Conservation (phyloP, 1,140 invertebrate genomes). For the Drosophila guanche region DNA sequence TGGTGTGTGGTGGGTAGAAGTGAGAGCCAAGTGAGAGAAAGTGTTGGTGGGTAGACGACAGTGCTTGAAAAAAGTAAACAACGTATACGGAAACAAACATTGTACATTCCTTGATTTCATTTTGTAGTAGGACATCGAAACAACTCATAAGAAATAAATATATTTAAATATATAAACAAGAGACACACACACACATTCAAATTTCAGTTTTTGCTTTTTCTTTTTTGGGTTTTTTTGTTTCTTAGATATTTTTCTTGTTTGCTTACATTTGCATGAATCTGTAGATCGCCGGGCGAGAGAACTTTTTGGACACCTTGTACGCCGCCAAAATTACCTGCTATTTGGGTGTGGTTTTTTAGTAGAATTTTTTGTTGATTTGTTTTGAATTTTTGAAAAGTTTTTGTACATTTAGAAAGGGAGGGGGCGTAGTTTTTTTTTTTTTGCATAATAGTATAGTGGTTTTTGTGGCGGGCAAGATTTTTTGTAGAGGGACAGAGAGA, state of each 20-base stretch:
- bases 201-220: constrained; percentile 37
- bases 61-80: constrained; percentile 57
- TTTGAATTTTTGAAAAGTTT: constrained; percentile 35
- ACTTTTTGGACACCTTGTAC: constrained; percentile 70
- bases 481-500: constrained; percentile 35
- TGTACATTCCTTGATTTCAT: constrained; percentile 49
- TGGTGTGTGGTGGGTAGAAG: background rate
- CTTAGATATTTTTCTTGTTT: constrained; percentile 19
- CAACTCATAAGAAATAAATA: constrained; percentile 49
- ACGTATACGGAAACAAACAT: constrained; percentile 49
- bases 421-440: constrained; percentile 7
- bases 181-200: constrained; percentile 64
- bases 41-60: constrained; percentile 30
- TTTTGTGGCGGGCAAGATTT: constrained; percentile 63
- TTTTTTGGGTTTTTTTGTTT: constrained; percentile 31
- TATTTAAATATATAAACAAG: constrained; percentile 33
- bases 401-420: background rate
- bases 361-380: constrained; percentile 31
- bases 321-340: constrained; percentile 82
- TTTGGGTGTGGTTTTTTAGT: constrained; percentile 49
- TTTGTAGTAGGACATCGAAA: constrained; percentile 11
- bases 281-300: constrained; percentile 82
- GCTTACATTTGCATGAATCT: constrained; percentile 83
- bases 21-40: constrained; percentile 1
- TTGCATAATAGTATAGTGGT: constrained; percentile 36